These are phyloP conservation scores for Rutpela maculata DNA, from an alignment of 2,888 invertebrate species.

Conservation along the genomic window DNA sequence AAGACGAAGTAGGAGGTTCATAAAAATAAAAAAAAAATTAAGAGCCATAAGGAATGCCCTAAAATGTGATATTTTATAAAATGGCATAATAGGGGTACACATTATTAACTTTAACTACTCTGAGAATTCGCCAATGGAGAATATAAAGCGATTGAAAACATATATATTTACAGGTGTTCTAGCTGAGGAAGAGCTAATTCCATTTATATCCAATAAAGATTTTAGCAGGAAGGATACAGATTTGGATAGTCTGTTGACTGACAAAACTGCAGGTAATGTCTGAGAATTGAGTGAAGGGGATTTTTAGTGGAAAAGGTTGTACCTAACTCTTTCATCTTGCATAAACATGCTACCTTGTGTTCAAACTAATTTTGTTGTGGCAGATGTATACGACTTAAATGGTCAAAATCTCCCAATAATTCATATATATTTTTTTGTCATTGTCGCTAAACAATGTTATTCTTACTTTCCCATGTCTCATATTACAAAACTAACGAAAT, in stretches of 20 bases:
- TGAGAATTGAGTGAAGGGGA: neutral
- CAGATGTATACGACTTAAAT: too few species aligned
- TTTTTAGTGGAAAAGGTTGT: conserved; percentile 17
- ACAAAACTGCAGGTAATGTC: conserved; percentile 69
- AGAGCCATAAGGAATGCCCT: neutral
- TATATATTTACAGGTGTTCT: conserved; percentile 63
- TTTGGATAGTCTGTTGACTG: conserved; percentile 68
- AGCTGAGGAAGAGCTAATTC: conserved; percentile 72
- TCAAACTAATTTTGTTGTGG: too few species aligned
- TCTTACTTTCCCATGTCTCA: neutral
- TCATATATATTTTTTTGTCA: too few species aligned
- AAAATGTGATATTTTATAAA: conserved; percentile 7
- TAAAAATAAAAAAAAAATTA: neutral
- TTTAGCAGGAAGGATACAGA: conserved; percentile 65
- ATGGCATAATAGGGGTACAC: neutral
- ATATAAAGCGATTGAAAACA: neutral
- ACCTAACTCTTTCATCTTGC: conserved; percentile 5
- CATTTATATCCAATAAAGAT: conserved; percentile 68
- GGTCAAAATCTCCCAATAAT: too few species aligned
- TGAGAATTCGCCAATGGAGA: neutral
- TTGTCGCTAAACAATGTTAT: too few species aligned
- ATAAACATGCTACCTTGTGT: too few species aligned
- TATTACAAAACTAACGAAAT: neutral
- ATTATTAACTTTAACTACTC: neutral
- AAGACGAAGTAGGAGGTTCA: neutral